Percentiles rank a stretch among this genome's conserved stretches.
These are phyloP conservation scores for Geodia barretti DNA, from an alignment of 37 sponge, comb jelly and placozoan genomes.

Conservation along the genomic window DNA sequence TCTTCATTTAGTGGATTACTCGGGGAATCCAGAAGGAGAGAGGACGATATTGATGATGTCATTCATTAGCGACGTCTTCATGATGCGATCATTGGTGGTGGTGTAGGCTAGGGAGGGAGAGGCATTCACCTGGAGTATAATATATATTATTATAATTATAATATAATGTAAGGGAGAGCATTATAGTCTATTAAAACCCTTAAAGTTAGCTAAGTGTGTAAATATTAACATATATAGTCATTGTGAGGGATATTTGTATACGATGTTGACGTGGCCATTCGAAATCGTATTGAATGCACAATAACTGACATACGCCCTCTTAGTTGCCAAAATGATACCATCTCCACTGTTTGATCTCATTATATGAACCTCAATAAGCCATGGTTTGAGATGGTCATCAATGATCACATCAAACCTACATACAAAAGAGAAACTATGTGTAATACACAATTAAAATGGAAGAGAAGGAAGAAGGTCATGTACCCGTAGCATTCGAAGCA, in stretches of 20 bases:
- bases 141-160: neutral
- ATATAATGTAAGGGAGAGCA: too few species aligned
- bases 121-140: constrained; percentile 89
- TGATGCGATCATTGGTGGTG: constrained; percentile 89
- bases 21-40: constrained; percentile 80
- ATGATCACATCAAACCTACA: constrained; percentile 94
- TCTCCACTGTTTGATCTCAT: too few species aligned
- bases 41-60: constrained; percentile 90
- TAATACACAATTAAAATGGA: neutral
- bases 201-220: too few species aligned
- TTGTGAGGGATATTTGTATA: neutral
- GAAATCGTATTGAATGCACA: neutral
- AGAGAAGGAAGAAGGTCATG: neutral
- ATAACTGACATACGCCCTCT: neutral
- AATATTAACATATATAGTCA: too few species aligned
- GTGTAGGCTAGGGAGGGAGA: constrained; percentile 93
- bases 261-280: neutral
- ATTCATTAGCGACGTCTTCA: constrained; percentile 87
- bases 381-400: constrained; percentile 90
- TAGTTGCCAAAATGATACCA: neutral
- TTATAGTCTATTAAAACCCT: too few species aligned
- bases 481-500: constrained; percentile 96
- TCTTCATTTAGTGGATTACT: constrained; percentile 24
- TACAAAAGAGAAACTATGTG: neutral
- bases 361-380: constrained; percentile 99